These are phyloP conservation scores for Sarcophaga variegata DNA, from an alignment of 2,888 invertebrate species.

Conservation along the genomic window DNA sequence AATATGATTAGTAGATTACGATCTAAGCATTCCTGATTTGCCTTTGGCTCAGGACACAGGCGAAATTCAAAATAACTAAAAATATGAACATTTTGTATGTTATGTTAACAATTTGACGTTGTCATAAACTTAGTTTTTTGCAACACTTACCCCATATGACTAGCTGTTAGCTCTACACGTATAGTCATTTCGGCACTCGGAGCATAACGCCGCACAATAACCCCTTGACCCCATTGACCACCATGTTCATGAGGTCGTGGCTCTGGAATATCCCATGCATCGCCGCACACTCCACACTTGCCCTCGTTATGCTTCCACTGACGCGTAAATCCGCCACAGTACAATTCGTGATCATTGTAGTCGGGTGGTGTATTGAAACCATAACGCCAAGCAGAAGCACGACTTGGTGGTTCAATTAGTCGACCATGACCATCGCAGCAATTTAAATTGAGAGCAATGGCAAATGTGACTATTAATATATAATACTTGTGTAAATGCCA, in stretches of 20 bases:
- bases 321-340: constrained; percentile 92
- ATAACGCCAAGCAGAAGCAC: constrained; percentile 94
- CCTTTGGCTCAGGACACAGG: constrained; percentile 88
- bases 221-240: constrained; percentile 91
- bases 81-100: constrained; percentile 11
- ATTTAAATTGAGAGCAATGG: constrained; percentile 49
- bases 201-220: constrained; percentile 90
- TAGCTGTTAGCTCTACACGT: constrained; percentile 93
- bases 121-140: neutral
- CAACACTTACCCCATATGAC: constrained; percentile 86
- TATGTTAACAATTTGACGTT: no score
- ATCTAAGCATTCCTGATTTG: constrained; percentile 90
- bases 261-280: constrained; percentile 88
- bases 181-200: constrained; percentile 87
- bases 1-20: constrained; percentile 85
- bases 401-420: constrained; percentile 90
- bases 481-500: constrained; percentile 9
- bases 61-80: constrained; percentile 90
- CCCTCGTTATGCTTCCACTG: constrained; percentile 92
- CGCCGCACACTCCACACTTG: constrained; percentile 93
- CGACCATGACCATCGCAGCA: constrained; percentile 79
- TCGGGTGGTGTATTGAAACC: constrained; percentile 94
- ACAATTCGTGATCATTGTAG: constrained; percentile 94
- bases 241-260: constrained; percentile 92
- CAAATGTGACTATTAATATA: constrained; percentile 33